Base-by-base conservation (phyloP, 2,888 invertebrate species). In the Corythucha ciliata region DNA sequence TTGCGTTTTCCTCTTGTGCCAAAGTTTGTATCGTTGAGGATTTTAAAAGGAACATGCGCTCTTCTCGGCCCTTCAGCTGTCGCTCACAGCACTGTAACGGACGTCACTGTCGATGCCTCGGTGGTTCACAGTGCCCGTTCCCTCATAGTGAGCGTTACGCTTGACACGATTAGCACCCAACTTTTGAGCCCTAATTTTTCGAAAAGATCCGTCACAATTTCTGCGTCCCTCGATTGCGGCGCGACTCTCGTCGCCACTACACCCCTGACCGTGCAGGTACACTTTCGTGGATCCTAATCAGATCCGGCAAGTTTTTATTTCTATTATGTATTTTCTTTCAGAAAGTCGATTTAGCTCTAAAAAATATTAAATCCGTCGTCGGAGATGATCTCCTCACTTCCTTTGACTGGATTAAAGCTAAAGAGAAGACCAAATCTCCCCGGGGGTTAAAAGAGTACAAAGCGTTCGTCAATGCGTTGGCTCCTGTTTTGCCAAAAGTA, bases 11-110 rank as follows among this genome's bases (percentile, higher is more conserved):
- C 27, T 44, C 20, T 24, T 8, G 37, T 49, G 14, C 67, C n/a
- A n/a, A n/a, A 89, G 83, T 89, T 89, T 66, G 85, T 88, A 80
- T 86, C 87, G 10, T 77, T 89, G 18, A 85, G 87, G 64, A 75
- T 89, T 48, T 81, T 82, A 64, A 82, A 86, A 63, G 72, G 83
- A 60, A 79, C 78, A 5, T 26, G 74, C 77, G 65, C 70, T 79
- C 50, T 71, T 84, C 66, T 65, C 79, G 62, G 72, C 76, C 52
- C 78, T 77, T 41, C 79, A 78, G 20, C 79, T 79, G 7, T 81
- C 21, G 70, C 83, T 3, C 81, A 82, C 62, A 79, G 80, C 2
- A 79, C 79, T 3, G 81, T 84, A 0, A 77, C 78, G 34, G 83
- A 79, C 60, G 67, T 82, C 3, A 77, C 77, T 64, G 68, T 83